Base-by-base conservation (phyloP, 2,888 invertebrate genomes). In the Hirtodrosophila confusa region DNA sequence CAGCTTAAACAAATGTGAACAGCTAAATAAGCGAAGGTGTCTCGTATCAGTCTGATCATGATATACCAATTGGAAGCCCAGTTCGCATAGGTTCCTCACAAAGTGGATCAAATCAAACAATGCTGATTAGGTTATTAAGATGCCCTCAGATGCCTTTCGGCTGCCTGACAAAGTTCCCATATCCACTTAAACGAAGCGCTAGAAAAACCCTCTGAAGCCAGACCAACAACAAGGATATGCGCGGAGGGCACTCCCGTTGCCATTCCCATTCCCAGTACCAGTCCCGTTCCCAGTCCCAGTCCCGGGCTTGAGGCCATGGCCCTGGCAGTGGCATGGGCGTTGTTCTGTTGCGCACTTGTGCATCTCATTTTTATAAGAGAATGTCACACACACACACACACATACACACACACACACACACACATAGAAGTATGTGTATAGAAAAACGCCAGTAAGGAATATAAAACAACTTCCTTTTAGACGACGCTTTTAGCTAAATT, bases 401-500 rank as follows among this genome's bases (percentile, higher is more conserved):
- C n/a, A n/a, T n/a, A n/a, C 58, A 41, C 65, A 66, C 61, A 71
- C 64, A 69, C 54, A 40, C 35, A 54, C 11, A 41, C 6, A 35
- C 9, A 33, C 11, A 54, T n/a, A 40, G 4, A 53, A 4, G 57
- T 10, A 41, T 53, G 41, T 24, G 9, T 33, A 65, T 48, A 55
- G 44, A 56, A 41, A 55, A 63, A 44, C 48, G 43, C 23, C 61
- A 53, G 73, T 50, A 58, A 67, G 77, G 60, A 75, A 67, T 72
- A 84, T 86, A 85, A 82, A 86, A 80, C 76, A 85, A 80, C 83
- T 86, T 84, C 85, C 87, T 86, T 70, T 82, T 80, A 82, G 82
- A 75, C 69, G 79, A 84, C 82, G 83, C 83, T 84, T 86, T 84
- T 84, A 84, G 87, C 87, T 80, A 84, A 84, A 84, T 84, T 86